Evolutionary conservation across 92 coral and sea anemone genomes (phyloP), one percentile per base, ranked within the genome.

Genomic region (Galaxea fascicularis): DNA sequence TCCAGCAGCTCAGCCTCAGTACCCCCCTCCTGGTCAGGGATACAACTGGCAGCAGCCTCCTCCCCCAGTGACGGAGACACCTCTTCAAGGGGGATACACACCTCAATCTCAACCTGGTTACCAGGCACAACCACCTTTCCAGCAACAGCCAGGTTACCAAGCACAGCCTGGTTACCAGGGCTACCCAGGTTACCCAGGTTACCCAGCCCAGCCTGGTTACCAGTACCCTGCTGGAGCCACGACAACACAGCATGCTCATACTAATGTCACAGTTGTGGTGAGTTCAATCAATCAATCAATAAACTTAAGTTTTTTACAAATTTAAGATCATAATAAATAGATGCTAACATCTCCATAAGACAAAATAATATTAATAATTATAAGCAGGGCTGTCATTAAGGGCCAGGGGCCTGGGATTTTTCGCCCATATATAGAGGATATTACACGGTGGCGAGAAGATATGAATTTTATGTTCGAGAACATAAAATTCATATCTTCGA

Each of bases 1-100:
- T 49, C 47, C 28, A 64, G 47, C 73, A 17, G 73, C 45, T 8
- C 80, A 31, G 11, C 74, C 76, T 8, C 84, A 79, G 75, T 80
- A 80, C 57, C 85, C 85, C 39, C 85, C 85, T 28, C 85, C 85
- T 35, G 85, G 77, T 25, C 85, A 80, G 56, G 85, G 67, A 0
- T 80, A 14, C 18, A 51, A 41, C 21, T 67, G 76, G 77, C 65
- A 56, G 24, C 76, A 67, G 69, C 52, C 81, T n/a, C 76, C 65
- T n/a, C 72, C 72, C 18, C 82, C 83, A 20, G 83, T 78, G 27
- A 69, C 64, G 15, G 53, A 80, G 17, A 28, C 76, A 17, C 76
- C 76, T 27, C 29, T 30, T 18, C 47, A 59, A 44, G 85, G 85
- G 17, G 64, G 53, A 9, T 17, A 26, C 3, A 53, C 65, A 16